Evolutionary conservation across 2,888 invertebrate species (phyloP).

Genomic region (Xestia xanthographa): DNA sequence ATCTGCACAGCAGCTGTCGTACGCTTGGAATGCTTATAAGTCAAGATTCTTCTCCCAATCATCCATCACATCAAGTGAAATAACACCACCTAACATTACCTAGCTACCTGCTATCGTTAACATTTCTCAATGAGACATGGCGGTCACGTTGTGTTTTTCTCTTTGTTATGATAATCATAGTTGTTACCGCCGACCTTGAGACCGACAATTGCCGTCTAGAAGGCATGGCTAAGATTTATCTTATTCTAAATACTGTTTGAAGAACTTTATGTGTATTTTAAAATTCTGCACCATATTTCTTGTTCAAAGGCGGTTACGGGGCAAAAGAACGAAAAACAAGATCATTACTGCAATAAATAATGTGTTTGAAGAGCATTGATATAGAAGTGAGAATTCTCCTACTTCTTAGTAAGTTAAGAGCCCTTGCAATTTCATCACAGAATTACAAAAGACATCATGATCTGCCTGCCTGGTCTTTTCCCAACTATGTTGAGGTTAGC

Average conservation of each 20-base stretch:
- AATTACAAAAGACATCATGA: not conserved
- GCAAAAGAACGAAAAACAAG: conserved; percentile 13
- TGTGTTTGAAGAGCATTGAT: not conserved
- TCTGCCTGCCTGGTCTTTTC: not conserved
- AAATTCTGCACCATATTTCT: conserved; percentile 20
- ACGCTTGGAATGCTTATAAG: not conserved
- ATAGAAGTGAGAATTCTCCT: too few relatives aligned
- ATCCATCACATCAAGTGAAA: not conserved
- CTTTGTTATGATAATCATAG: conserved; percentile 63
- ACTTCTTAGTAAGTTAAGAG: not conserved
- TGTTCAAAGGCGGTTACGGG: not conserved
- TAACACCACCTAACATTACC: conserved; percentile 1
- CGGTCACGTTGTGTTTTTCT: conserved; percentile 53
- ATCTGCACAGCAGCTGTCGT: not conserved
- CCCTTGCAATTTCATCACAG: not conserved
- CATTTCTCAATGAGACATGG: conserved; percentile 40
- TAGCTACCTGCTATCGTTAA: conserved; percentile 4
- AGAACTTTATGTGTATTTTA: conserved; percentile 4
- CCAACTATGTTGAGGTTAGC: not conserved
- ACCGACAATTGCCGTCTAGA: conserved; percentile 49
- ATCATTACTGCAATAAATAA: not conserved
- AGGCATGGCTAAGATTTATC: conserved; percentile 32
- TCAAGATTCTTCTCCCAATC: not conserved
- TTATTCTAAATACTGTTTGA: conserved; percentile 17
- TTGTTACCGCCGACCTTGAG: conserved; percentile 55